Evolutionary conservation across 2,113 vertebrate genomes (phyloP).

Genomic region (Gopherus evgoodei): DNA sequence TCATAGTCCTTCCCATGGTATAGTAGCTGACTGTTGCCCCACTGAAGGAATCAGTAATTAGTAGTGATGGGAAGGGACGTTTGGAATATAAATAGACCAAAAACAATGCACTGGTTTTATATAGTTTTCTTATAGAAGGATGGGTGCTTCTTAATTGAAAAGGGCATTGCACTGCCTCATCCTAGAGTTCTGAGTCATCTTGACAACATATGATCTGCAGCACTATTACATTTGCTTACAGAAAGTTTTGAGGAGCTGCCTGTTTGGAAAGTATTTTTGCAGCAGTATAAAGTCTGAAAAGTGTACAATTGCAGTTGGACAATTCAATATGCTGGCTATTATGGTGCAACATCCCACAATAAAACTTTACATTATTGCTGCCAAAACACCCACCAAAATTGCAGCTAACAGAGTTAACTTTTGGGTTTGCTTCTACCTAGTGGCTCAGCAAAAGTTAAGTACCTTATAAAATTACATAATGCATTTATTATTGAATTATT

Average conservation of each 20-base stretch:
- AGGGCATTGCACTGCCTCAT: slow-evolving; percentile 1
- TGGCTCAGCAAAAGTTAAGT: not conserved
- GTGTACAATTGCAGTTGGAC: slow-evolving; percentile 4
- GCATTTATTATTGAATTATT: not conserved
- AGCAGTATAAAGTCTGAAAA: not conserved
- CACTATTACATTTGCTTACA: not conserved
- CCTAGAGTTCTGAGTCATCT: slow-evolving; percentile 44
- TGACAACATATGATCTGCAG: not conserved
- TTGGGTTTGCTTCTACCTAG: not conserved
- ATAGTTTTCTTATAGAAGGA: not conserved
- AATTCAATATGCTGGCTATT: slow-evolving; percentile 1
- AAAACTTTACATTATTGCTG: not conserved
- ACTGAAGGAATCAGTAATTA: not conserved
- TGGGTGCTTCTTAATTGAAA: not conserved
- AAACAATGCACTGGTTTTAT: fast-evolving
- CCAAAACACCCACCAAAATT: not conserved
- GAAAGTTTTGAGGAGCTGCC: slow-evolving; percentile 21
- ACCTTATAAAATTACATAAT: not conserved
- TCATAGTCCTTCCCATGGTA: not conserved
- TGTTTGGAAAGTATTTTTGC: slow-evolving; percentile 20
- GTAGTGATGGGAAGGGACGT: not conserved
- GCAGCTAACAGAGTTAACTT: not conserved
- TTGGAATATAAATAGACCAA: fast-evolving
- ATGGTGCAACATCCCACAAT: not conserved
- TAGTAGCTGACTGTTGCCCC: not conserved